Evolutionary conservation across 2,113 vertebrate species (phyloP).

Genomic region (Junco hyemalis): DNA sequence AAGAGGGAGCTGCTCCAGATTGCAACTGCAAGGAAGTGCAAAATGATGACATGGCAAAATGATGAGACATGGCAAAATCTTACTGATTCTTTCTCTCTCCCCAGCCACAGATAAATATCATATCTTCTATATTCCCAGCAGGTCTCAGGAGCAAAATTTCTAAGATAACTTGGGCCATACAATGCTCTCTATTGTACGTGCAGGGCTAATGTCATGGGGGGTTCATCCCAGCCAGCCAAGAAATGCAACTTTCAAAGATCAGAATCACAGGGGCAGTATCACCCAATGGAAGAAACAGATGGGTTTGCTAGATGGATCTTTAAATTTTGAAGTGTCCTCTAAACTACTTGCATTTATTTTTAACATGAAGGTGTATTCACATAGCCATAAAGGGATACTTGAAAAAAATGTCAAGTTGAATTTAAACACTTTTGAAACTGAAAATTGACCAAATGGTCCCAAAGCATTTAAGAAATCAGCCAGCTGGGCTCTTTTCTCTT

Average conservation of each 20-base stretch:
- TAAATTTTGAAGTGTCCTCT: background rate
- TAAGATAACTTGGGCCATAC: background rate
- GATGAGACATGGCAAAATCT: background rate
- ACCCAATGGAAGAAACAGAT: background rate
- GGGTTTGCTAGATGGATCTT: background rate
- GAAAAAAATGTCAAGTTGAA: background rate
- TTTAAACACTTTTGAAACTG: background rate
- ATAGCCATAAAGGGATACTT: background rate
- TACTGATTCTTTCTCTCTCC: background rate
- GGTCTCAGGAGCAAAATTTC: background rate
- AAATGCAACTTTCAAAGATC: background rate
- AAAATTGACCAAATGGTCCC: background rate
- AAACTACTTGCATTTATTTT: background rate
- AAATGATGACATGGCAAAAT: background rate
- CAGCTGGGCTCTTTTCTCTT: background rate
- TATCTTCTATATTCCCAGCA: background rate
- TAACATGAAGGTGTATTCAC: background rate
- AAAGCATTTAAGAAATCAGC: background rate
- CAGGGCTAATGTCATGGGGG: background rate
- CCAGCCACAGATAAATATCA: background rate
- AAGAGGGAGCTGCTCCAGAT: background rate
- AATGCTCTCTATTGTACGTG: accelerated
- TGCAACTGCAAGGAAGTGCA: background rate
- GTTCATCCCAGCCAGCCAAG: background rate
- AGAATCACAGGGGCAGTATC: background rate